phyloP scores from a whole-genome alignment of 1,140 invertebrate species.

The Gonatopus flavifemur region DNA sequence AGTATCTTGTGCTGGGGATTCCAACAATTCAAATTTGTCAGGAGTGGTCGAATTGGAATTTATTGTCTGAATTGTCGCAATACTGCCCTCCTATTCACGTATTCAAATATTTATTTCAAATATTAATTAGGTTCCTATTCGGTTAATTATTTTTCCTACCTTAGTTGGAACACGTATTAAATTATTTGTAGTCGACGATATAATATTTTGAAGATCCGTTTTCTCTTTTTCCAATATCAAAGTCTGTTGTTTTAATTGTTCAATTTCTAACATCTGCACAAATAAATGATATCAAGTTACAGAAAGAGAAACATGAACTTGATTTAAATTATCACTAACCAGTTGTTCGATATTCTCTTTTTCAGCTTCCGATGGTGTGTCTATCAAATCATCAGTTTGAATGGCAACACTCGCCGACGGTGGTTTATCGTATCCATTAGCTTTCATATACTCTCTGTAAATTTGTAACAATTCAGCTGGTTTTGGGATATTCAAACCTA shows the following conservation, averaged over 20 bases:
- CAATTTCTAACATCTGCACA: constrained; percentile 61
- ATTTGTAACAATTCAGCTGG: constrained; percentile 76
- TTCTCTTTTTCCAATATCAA: constrained; percentile 62
- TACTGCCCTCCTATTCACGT: constrained; percentile 30
- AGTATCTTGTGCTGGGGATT: constrained; percentile 41
- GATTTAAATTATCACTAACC: constrained; percentile 27
- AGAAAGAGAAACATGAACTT: constrained; percentile 19
- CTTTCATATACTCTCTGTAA: constrained; percentile 70
- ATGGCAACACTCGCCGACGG: constrained; percentile 37
- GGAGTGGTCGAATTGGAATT: constrained; percentile 52
- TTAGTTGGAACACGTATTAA: constrained; percentile 24
- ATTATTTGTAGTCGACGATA: constrained; percentile 21
- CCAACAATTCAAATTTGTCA: constrained; percentile 52
- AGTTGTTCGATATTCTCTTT: constrained; percentile 53
- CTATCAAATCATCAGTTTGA: constrained; percentile 49
- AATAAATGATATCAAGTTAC: constrained; percentile 26
- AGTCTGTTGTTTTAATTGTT: constrained; percentile 60
- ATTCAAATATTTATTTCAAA: too few species aligned
- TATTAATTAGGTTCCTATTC: too few species aligned
- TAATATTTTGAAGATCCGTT: constrained; percentile 55
- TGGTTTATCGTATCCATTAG: constrained; percentile 51
- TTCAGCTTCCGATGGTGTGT: constrained; percentile 24
- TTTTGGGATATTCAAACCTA: constrained; percentile 83
- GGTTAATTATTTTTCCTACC: constrained; percentile 6
- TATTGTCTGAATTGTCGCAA: constrained; percentile 38